Base-by-base conservation (phyloP, 1,140 invertebrate genomes). In the Ylistrum balloti region DNA sequence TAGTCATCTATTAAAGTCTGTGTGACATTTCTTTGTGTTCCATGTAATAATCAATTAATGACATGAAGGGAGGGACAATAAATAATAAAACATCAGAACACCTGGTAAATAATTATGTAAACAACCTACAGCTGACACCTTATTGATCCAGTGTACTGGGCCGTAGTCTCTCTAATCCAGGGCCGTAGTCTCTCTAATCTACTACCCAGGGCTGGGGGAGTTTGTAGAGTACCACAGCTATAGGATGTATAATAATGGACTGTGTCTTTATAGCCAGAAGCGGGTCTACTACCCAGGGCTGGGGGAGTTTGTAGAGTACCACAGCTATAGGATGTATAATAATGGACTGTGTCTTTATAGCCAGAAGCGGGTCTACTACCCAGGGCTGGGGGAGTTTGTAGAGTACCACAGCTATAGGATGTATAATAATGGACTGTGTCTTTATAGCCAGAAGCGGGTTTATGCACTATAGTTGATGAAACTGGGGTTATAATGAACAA, bases 1-100 rank as follows among this genome's bases (percentile, higher is more conserved):
- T 45, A 74, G 56, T 2, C n/a, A 9, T 74, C 56, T 74, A 74
- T 74, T 74, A 74, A 74, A 74, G 56, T 28, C 56, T 74, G 56
- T 28, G 28, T 74, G 22, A 0, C 56, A 74, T 74, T n/a, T 74
- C 56, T 74, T 74, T 74, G 56, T 74, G 28, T 28, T 28, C 56
- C 56, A 74, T 74, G 56, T 74, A 74, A 74, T 74, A 74, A 74
- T 74, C 56, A 74, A 74, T 74, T 74, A 74, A 74, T 74, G 28
- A 28, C 56, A 74, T n/a, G 56, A 74, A 74, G 56, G n/a, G 56
- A 28, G 56, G 20, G 56, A 28, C 56, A 74, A 45, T 45, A 45
- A 74, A 74, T 28, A 28, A 74, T 74, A 74, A 74, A 74, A 74
- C 56, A 74, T 74, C 56, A 74, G 56, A 74, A 74, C 56, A 74